These are phyloP conservation scores for Tenebrio molitor DNA, from an alignment of 1,140 invertebrate genomes.

Conservation along the genomic window DNA sequence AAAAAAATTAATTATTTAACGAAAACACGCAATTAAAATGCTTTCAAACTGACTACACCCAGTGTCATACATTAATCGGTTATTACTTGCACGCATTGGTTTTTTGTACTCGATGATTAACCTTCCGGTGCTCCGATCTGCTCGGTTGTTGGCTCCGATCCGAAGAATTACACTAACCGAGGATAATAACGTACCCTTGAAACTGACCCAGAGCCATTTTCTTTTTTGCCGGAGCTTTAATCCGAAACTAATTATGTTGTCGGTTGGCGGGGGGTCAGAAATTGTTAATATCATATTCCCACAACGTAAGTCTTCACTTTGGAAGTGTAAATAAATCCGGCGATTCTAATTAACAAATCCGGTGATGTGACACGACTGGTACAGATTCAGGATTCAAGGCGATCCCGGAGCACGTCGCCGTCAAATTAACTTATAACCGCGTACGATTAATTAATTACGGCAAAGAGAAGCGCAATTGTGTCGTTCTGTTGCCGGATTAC, in stretches of 20 bases:
- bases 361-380: conserved; percentile 33
- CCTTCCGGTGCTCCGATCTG: conserved; percentile 24
- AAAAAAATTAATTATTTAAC: no score
- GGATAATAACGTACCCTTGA: conserved; percentile 3
- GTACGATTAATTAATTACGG: no score
- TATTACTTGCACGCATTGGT: conserved; percentile 7
- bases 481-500: conserved; percentile 2
- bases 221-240: neutral
- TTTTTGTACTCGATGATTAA: conserved; percentile 26
- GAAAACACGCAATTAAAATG: neutral
- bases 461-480: no score
- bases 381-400: conserved; percentile 38
- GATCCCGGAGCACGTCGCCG: conserved; percentile 19
- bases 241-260: conserved; percentile 19
- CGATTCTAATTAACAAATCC: conserved; percentile 22
- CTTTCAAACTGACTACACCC: neutral
- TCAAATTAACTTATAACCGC: neutral
- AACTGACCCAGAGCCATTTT: neutral
- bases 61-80: conserved; percentile 3
- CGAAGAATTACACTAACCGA: neutral
- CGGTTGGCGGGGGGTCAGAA: no score
- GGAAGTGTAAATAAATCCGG: conserved; percentile 30
- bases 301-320: no score
- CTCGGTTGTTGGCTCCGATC: no score
- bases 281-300: no score